Conservation (phyloP, 2,888 invertebrate species). For the Acrobasis suavella region DNA sequence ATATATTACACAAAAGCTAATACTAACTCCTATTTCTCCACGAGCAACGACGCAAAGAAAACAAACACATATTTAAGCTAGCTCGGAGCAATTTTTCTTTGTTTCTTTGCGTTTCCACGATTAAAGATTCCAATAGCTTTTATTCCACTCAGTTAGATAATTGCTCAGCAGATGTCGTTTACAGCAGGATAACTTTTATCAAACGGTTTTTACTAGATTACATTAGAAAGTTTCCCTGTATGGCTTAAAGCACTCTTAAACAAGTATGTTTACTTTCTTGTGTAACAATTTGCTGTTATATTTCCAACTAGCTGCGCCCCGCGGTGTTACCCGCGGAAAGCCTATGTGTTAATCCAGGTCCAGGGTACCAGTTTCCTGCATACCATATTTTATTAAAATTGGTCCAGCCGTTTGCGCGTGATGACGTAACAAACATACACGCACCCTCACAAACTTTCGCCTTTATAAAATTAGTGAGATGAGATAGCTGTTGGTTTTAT, state of each 20-base stretch:
- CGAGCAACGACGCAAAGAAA: conserved; percentile 1
- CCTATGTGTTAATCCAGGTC: too few species aligned
- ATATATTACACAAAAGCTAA: too few species aligned
- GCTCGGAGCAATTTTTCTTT: conserved; percentile 8
- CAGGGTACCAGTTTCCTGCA: too few species aligned
- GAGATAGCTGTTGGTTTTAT: too few species aligned
- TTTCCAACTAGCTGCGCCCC: too few species aligned
- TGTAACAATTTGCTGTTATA: background rate
- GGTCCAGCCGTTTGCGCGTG: too few species aligned
- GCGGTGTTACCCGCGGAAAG: too few species aligned
- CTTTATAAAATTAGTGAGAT: too few species aligned
- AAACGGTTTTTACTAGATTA: conserved; percentile 16
- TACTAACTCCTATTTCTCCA: background rate
- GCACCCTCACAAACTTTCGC: too few species aligned
- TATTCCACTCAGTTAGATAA: conserved; percentile 19
- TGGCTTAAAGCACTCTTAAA: background rate
- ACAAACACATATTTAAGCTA: background rate
- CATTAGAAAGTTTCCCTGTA: background rate
- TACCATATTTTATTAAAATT: too few species aligned
- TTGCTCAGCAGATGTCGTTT: conserved; percentile 13
- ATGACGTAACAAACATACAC: too few species aligned
- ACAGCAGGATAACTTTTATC: conserved; percentile 14
- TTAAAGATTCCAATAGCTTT: conserved; percentile 15
- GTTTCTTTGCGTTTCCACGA: conserved; percentile 12
- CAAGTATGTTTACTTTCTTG: background rate